Conservation (phyloP, 2,113 vertebrate genomes). For the Pampusana beccarii region DNA sequence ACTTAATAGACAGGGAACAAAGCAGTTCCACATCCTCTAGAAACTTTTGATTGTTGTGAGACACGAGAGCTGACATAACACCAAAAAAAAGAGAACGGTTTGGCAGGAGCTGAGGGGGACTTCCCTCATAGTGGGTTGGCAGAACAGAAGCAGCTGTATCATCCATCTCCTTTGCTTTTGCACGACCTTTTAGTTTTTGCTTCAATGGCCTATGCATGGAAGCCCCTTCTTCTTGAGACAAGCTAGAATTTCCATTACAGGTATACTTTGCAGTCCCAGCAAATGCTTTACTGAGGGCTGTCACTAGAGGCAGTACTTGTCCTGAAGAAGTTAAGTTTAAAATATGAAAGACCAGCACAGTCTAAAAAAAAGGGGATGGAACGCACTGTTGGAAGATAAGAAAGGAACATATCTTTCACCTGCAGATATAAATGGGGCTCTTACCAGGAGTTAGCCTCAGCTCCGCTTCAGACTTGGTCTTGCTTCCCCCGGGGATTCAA, state of each 20-base stretch:
- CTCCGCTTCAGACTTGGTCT: not conserved
- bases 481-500: not conserved
- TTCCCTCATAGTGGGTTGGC: not conserved
- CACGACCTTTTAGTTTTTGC: not conserved
- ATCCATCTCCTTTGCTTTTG: not conserved
- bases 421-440: not conserved
- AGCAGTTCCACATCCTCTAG: not conserved
- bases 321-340: not conserved
- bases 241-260: not conserved
- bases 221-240: not conserved
- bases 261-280: not conserved
- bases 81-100: not conserved
- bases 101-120: not conserved
- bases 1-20: not conserved
- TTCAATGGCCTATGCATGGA: accelerated
- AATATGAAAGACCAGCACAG: not conserved
- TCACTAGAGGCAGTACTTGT: not conserved
- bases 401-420: not conserved
- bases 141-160: not conserved
- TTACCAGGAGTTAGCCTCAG: not conserved
- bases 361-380: not conserved
- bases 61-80: not conserved
- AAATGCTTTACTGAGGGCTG: not conserved
- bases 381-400: not conserved
- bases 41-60: not conserved